Percentiles rank a stretch among this genome's conserved stretches.
These are phyloP conservation scores for Bugula neritina DNA, from an alignment of 2,888 invertebrate genomes.

Conservation along the genomic window DNA sequence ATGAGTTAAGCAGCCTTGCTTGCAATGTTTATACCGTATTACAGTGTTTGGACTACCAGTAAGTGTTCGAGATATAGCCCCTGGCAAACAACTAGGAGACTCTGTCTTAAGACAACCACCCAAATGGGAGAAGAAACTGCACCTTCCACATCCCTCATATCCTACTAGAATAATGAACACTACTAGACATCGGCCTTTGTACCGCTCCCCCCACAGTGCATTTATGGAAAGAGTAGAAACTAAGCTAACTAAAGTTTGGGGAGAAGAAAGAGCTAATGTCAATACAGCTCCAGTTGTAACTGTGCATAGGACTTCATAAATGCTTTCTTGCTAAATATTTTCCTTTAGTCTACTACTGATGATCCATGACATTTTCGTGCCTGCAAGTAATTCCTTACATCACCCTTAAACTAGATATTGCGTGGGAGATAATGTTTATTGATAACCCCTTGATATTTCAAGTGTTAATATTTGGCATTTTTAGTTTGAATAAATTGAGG, in stretches of 20 bases:
- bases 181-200: slow-evolving; percentile 41
- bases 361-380: too few species aligned
- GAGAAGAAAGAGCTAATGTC: slow-evolving; percentile 32
- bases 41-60: slow-evolving; percentile 41
- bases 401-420: too few species aligned
- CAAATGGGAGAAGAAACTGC: slow-evolving; percentile 39
- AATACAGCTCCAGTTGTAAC: background rate
- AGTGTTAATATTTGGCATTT: too few species aligned
- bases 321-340: too few species aligned
- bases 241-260: slow-evolving; percentile 38
- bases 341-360: too few species aligned
- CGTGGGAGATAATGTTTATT: too few species aligned
- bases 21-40: too few species aligned
- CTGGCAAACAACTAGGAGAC: slow-evolving; percentile 43
- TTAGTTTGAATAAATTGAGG: too few species aligned
- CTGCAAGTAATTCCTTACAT: too few species aligned
- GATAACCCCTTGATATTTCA: too few species aligned
- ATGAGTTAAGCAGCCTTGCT: too few species aligned
- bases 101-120: slow-evolving; percentile 37
- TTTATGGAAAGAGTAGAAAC: slow-evolving; percentile 46
- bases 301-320: background rate
- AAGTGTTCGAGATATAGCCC: slow-evolving; percentile 36
- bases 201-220: slow-evolving; percentile 45
- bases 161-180: slow-evolving; percentile 41
- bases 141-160: slow-evolving; percentile 39